Evolutionary conservation across 2,888 invertebrate genomes (phyloP).

Genomic region (Brenthis ino): DNA sequence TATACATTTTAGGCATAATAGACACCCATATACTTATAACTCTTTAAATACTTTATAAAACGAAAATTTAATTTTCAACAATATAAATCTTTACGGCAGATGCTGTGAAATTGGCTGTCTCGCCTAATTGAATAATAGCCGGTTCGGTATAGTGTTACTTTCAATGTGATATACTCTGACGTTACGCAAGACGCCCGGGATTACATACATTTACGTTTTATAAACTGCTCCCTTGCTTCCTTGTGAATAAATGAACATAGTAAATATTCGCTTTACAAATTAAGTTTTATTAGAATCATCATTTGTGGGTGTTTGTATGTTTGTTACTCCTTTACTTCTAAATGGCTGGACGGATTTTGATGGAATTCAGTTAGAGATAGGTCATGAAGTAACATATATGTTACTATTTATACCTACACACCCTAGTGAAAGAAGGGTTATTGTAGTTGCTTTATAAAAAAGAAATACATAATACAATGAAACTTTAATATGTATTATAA

Average conservation of each 20-base stretch:
- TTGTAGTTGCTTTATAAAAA: too few relatives aligned
- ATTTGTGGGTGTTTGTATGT: too few relatives aligned
- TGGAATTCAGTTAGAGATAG: too few relatives aligned
- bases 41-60: background rate
- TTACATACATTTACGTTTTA: conserved; percentile 5
- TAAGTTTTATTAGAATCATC: too few relatives aligned
- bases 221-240: conserved; percentile 1
- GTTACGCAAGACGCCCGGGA: conserved; percentile 15
- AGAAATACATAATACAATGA: too few relatives aligned
- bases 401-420: too few relatives aligned
- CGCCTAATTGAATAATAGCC: conserved; percentile 40
- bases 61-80: conserved; percentile 30
- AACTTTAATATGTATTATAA: too few relatives aligned
- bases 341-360: too few relatives aligned
- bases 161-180: conserved; percentile 15
- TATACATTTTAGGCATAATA: background rate
- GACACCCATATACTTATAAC: background rate
- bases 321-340: too few relatives aligned
- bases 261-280: too few relatives aligned
- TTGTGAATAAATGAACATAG: background rate
- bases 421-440: too few relatives aligned
- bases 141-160: conserved; percentile 50
- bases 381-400: too few relatives aligned
- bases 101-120: conserved; percentile 39
- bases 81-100: conserved; percentile 38